phyloP scores from a whole-genome alignment of 2,888 invertebrate genomes.

The Eupithecia exiguata region DNA sequence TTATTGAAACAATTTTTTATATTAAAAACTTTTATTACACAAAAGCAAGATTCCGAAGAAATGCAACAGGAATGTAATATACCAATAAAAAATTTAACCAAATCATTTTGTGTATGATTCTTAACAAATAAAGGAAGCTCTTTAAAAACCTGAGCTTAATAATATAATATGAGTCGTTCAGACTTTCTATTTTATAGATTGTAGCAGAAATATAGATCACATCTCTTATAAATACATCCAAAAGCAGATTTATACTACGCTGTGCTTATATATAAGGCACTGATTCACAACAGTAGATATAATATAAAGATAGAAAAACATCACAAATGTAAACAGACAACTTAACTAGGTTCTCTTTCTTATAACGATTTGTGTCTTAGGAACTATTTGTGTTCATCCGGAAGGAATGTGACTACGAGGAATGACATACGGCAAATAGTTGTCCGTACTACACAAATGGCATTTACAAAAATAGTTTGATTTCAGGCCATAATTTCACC shows the following conservation, averaged over 20 bases:
- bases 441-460: not conserved
- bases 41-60: slow-evolving; percentile 55
- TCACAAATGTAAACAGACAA: slow-evolving; percentile 45
- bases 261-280: slow-evolving; percentile 58
- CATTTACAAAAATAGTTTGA: not conserved
- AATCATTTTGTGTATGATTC: slow-evolving; percentile 59
- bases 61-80: slow-evolving; percentile 74
- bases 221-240: slow-evolving; percentile 54
- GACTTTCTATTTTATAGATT: slow-evolving; percentile 26
- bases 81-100: slow-evolving; percentile 75
- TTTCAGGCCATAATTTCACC: not conserved
- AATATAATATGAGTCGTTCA: slow-evolving; percentile 4
- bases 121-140: slow-evolving; percentile 51
- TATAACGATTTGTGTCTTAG: slow-evolving; percentile 44
- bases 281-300: slow-evolving; percentile 45
- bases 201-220: slow-evolving; percentile 42
- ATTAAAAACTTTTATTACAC: slow-evolving; percentile 69
- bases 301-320: slow-evolving; percentile 51
- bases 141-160: slow-evolving; percentile 16
- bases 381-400: slow-evolving; percentile 47
- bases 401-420: slow-evolving; percentile 26
- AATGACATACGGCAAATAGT: slow-evolving; percentile 13
- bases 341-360: slow-evolving; percentile 15
- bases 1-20: slow-evolving; percentile 55
- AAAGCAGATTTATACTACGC: slow-evolving; percentile 52